These are phyloP conservation scores for Lepidiolamprologus cunningtoni DNA, from an alignment of 2,113 vertebrate genomes.

Conservation along the genomic window DNA sequence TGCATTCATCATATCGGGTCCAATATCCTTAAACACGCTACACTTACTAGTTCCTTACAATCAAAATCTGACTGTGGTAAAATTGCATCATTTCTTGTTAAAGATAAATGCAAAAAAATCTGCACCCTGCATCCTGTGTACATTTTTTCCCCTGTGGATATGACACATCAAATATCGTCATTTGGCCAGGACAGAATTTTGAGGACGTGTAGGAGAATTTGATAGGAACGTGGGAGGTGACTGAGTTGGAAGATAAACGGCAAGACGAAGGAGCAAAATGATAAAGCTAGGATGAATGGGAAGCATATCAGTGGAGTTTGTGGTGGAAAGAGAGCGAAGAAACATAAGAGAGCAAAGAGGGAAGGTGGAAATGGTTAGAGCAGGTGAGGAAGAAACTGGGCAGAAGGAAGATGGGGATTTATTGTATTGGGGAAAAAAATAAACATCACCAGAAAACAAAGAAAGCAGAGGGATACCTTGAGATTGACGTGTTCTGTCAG, in stretches of 20 bases:
- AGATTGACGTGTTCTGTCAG: neutral
- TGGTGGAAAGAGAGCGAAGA: neutral
- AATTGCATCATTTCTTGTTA: neutral
- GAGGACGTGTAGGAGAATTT: neutral
- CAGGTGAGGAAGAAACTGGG: neutral
- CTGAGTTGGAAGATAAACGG: conserved; percentile 26
- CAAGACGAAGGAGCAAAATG: neutral
- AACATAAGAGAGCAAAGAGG: neutral
- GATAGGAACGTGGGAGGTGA: conserved; percentile 25
- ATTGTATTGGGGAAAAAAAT: neutral
- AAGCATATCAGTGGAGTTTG: neutral
- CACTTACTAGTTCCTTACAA: neutral
- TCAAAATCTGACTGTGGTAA: neutral
- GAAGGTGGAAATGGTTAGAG: neutral
- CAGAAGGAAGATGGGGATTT: neutral
- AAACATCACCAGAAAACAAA: neutral
- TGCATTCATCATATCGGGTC: neutral
- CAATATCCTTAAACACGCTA: neutral
- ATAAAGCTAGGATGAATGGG: neutral
- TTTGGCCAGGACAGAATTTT: neutral
- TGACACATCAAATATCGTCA: neutral
- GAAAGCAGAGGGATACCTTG: neutral
- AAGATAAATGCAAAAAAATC: neutral
- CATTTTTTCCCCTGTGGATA: neutral
- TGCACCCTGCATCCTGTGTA: neutral